Conservation (phyloP, 2,113 vertebrate genomes). For the Daphoenositta chrysoptera region DNA sequence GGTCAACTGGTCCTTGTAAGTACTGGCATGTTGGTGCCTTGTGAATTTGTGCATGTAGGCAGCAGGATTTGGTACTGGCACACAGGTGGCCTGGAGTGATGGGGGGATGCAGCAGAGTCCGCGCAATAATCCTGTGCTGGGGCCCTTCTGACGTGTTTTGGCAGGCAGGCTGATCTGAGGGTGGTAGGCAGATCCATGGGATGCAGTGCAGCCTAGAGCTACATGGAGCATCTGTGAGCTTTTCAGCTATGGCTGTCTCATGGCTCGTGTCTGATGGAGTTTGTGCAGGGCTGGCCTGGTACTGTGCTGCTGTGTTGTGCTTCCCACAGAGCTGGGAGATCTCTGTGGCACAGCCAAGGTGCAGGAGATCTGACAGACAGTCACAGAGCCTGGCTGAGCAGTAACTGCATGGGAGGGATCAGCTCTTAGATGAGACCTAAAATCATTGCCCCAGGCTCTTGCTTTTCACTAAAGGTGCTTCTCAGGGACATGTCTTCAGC, state of each 20-base stretch:
- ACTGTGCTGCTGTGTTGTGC: background rate
- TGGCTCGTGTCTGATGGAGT: rapidly evolving
- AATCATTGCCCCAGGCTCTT: background rate
- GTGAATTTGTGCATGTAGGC: background rate
- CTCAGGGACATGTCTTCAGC: background rate
- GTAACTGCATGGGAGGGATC: background rate
- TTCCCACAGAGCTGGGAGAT: background rate
- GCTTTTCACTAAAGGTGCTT: background rate
- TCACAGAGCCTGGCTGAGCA: background rate
- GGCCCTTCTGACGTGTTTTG: background rate
- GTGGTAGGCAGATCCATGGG: background rate
- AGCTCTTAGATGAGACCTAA: background rate
- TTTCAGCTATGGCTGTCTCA: background rate
- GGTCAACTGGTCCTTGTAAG: slow-evolving; percentile 84
- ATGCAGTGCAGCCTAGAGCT: background rate
- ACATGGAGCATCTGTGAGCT: rapidly evolving
- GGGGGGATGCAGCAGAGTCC: background rate
- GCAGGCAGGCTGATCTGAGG: background rate
- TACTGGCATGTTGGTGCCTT: background rate
- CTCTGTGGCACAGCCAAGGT: background rate
- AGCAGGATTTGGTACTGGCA: background rate
- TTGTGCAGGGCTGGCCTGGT: background rate
- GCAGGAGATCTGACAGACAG: background rate
- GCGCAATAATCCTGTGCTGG: background rate
- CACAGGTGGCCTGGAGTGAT: background rate